Conservation (phyloP, 2,888 invertebrate genomes). For the Rotaria macrura region DNA sequence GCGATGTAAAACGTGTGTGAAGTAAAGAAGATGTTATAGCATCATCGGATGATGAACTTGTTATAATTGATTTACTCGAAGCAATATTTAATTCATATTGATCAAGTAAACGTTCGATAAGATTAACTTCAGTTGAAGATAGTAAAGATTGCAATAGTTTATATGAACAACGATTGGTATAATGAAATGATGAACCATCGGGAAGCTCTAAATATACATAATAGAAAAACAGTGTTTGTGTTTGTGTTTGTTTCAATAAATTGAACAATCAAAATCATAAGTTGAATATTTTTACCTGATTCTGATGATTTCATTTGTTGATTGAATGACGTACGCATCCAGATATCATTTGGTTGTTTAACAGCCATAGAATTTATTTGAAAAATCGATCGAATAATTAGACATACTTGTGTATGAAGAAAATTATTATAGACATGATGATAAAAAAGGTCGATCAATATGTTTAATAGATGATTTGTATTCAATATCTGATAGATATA, state of each 20-base stretch:
- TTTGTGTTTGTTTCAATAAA: too few species aligned
- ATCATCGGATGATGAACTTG: not conserved
- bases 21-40: not conserved
- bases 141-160: not conserved
- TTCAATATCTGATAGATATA: not conserved
- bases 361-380: not conserved
- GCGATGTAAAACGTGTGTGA: not conserved
- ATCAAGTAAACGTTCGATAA: conserved; percentile 18
- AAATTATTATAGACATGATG: conserved; percentile 17
- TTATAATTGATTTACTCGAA: not conserved
- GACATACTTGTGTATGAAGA: conserved; percentile 4
- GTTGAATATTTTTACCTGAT: not conserved
- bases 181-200: not conserved
- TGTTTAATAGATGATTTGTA: not conserved
- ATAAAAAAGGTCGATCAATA: not conserved
- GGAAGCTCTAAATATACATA: not conserved
- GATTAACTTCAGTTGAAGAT: not conserved
- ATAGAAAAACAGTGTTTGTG: too few species aligned
- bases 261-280: too few species aligned
- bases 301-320: not conserved
- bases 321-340: not conserved
- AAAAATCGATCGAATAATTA: not conserved
- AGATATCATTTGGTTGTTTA: not conserved
- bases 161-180: not conserved
- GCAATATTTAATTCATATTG: not conserved